These are phyloP conservation scores for Ptychadena robeensis DNA, from an alignment of 2,797 vertebrate species.

Conservation along the genomic window DNA sequence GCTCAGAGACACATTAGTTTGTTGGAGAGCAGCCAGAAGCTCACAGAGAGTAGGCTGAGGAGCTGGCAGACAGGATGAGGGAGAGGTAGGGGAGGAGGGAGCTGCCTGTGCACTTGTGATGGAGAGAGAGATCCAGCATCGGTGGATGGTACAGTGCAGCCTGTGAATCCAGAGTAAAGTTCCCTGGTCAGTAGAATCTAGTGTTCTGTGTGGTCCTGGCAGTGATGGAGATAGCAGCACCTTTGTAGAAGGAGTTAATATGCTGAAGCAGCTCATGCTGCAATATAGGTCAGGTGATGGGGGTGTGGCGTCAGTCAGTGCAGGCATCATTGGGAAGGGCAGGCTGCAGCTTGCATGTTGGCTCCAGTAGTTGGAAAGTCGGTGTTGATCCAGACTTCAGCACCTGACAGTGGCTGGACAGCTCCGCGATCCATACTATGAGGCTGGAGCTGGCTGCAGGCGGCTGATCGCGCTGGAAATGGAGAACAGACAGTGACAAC, in stretches of 20 bases:
- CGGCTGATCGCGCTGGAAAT: background rate
- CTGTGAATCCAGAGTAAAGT: background rate
- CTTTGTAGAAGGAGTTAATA: slow-evolving; percentile 45
- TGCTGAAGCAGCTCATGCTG: slow-evolving; percentile 48
- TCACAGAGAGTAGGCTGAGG: too few relatives aligned
- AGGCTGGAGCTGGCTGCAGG: slow-evolving; percentile 10
- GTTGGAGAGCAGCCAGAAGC: too few relatives aligned
- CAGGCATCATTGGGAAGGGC: slow-evolving; percentile 35
- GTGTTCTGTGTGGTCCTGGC: slow-evolving; percentile 22
- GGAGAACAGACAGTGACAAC: background rate
- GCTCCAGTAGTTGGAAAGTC: slow-evolving; percentile 35
- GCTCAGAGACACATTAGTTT: too few relatives aligned
- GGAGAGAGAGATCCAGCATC: too few relatives aligned
- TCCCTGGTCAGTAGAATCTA: too few relatives aligned
- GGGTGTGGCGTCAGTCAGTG: slow-evolving; percentile 47
- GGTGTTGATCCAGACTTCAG: slow-evolving; percentile 22
- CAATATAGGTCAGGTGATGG: slow-evolving; percentile 62
- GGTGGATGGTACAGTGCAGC: too few relatives aligned
- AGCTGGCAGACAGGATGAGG: too few relatives aligned
- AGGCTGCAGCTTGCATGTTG: slow-evolving; percentile 46
- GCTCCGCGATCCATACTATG: slow-evolving; percentile 7
- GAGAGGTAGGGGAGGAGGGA: too few relatives aligned
- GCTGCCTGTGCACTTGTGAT: too few relatives aligned
- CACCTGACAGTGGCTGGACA: slow-evolving; percentile 49
- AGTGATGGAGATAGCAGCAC: background rate